These are phyloP conservation scores for Anhinga anhinga DNA, from an alignment of 2,113 vertebrate genomes.

Conservation along the genomic window DNA sequence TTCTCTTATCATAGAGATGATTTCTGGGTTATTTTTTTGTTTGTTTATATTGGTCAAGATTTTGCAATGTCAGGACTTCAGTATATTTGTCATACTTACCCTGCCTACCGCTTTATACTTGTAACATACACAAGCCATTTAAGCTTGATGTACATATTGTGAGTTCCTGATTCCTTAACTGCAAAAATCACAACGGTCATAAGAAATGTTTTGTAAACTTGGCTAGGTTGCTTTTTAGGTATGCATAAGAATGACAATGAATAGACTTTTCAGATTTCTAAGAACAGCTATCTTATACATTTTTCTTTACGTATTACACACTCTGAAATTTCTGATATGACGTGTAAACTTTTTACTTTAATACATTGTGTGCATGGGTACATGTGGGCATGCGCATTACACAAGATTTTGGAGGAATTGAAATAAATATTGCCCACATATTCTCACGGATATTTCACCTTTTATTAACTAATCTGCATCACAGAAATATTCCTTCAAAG, in stretches of 20 bases:
- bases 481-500: background rate
- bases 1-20: conserved; percentile 59
- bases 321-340: conserved; percentile 17
- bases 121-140: conserved; percentile 55
- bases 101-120: conserved; percentile 59
- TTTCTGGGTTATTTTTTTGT: conserved; percentile 18
- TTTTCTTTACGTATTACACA: conserved; percentile 52
- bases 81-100: conserved; percentile 37
- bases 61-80: conserved; percentile 52
- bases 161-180: conserved; percentile 48
- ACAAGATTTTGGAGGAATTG: conserved; percentile 10
- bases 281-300: conserved; percentile 16
- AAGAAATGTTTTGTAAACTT: conserved; percentile 60
- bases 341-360: conserved; percentile 43
- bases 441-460: background rate
- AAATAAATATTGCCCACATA: conserved; percentile 4
- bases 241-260: conserved; percentile 28
- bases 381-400: background rate
- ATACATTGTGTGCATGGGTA: background rate
- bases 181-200: conserved; percentile 42
- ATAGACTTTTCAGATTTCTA: conserved; percentile 20
- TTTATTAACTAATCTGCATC: background rate
- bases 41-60: conserved; percentile 46
- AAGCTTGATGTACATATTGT: conserved; percentile 59
- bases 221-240: conserved; percentile 55